A percentile compares a stretch with the other conserved stretches of the same genome.
Conservation (phyloP, 1,140 invertebrate species). For the Olivierus martensii region DNA sequence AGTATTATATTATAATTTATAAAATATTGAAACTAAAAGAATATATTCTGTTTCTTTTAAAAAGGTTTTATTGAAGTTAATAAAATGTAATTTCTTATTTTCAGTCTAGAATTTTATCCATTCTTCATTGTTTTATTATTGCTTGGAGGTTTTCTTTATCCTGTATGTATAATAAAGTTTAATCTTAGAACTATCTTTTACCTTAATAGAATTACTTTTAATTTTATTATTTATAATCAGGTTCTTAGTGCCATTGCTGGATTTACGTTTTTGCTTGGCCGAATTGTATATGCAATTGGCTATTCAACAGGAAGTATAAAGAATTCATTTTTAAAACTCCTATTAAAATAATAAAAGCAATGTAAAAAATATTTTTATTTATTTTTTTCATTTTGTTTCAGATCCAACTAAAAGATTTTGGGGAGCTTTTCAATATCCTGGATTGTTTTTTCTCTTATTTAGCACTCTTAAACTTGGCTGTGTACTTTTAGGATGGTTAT, state of each 20-base stretch:
- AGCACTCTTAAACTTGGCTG: conserved; percentile 26
- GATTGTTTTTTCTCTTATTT: conserved; percentile 28
- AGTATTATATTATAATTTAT: too few relatives aligned
- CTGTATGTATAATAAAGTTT: background rate
- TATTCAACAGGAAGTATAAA: conserved; percentile 37
- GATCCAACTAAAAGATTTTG: conserved; percentile 30
- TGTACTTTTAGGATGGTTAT: conserved; percentile 23
- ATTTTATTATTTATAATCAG: conserved; percentile 18
- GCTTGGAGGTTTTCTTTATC: background rate
- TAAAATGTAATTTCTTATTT: too few relatives aligned
- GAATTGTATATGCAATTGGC: conserved; percentile 35
- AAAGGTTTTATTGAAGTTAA: too few relatives aligned
- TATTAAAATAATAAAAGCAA: background rate
- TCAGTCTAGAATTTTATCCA: too few relatives aligned
- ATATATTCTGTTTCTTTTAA: too few relatives aligned
- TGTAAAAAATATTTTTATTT: background rate
- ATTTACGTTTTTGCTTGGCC: conserved; percentile 30
- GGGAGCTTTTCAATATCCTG: conserved; percentile 33
- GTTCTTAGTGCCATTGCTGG: conserved; percentile 30
- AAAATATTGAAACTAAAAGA: too few relatives aligned
- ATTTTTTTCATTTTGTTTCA: conserved; percentile 19
- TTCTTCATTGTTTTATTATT: background rate
- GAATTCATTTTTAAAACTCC: background rate
- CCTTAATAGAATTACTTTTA: background rate
- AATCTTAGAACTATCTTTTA: background rate